Evolutionary conservation across 2,888 invertebrate genomes (phyloP), one percentile per base, ranked within the genome.

Genomic region (Troilus luridus): DNA sequence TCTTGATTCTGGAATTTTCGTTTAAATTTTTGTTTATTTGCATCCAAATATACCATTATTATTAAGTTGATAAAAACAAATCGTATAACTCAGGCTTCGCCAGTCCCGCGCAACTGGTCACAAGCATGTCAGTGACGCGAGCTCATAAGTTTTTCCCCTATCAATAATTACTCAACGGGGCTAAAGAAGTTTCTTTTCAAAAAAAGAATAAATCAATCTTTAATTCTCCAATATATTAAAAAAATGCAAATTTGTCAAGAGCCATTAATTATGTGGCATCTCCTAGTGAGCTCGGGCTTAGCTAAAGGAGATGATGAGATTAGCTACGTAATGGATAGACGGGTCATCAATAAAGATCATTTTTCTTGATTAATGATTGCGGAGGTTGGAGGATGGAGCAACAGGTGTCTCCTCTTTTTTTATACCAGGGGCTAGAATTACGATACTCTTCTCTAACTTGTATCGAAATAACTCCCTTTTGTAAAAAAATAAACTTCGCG

Each of bases 311-410:
- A 56, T 56, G 54, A 58, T 85, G 3, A n/a, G 85, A 85, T 85
- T 85, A 85, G 85, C 11, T 56, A n/a, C 6, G 7, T 56, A 85
- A 85, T 85, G 54, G 85, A 85, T 85, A 19, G 85, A 58, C n/a
- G n/a, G 85, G n/a, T 85, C 56, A 85, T 85, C 85, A 58, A 85
- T 85, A 85, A 85, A 85, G 85, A 85, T 85, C 56, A 85, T 85
- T 85, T 81, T n/a, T n/a, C 56, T 85, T 85, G 85, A 85, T 85
- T 85, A 85, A 85, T 85, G 54, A 85, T 85, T 17, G 72, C 72
- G 72, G 27, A 41, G 27, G 27, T 77, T 41, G 72, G 72, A 77
- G 72, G 72, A 77, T 77, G 41, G 41, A 12, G 67, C 67, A 77
- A 77, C 72, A 77, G 72, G 72, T 77, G 72, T 77, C 72, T 27